Evolutionary conservation across 92 coral and sea anemone species (phyloP).

Genomic region (Scolanthus callimorphus): DNA sequence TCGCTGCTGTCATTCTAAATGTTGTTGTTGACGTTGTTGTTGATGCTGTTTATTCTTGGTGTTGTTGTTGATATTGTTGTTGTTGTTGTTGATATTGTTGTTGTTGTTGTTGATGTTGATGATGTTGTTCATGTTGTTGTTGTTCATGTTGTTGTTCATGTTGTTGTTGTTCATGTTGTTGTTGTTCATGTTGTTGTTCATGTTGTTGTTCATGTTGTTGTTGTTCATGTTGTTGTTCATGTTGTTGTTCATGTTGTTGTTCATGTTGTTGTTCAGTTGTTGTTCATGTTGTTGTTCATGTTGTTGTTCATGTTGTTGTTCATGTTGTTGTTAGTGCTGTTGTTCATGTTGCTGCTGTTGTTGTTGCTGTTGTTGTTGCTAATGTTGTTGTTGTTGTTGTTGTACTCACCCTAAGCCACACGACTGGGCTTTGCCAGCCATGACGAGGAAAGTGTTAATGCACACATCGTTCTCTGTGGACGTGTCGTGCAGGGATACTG

Average conservation of each 20-base stretch:
- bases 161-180: background rate
- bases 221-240: too few relatives aligned
- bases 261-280: too few relatives aligned
- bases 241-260: too few relatives aligned
- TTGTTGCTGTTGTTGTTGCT: too few relatives aligned
- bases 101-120: background rate
- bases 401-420: conserved; percentile 67
- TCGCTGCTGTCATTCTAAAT: background rate
- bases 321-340: too few relatives aligned
- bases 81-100: background rate
- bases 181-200: background rate
- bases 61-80: background rate
- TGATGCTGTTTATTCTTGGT: background rate
- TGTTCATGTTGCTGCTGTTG: too few relatives aligned
- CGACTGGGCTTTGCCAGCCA: conserved; percentile 47
- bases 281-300: too few relatives aligned
- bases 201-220: background rate
- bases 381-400: too few relatives aligned
- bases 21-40: background rate
- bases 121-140: background rate
- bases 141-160: background rate
- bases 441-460: conserved; percentile 64
- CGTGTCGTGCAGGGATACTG: conserved; percentile 66
- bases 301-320: too few relatives aligned
- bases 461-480: conserved; percentile 54